Evolutionary conservation across 2,888 invertebrate genomes (phyloP), one percentile per base, ranked within the genome.

Genomic region (Drosophila conformis): DNA sequence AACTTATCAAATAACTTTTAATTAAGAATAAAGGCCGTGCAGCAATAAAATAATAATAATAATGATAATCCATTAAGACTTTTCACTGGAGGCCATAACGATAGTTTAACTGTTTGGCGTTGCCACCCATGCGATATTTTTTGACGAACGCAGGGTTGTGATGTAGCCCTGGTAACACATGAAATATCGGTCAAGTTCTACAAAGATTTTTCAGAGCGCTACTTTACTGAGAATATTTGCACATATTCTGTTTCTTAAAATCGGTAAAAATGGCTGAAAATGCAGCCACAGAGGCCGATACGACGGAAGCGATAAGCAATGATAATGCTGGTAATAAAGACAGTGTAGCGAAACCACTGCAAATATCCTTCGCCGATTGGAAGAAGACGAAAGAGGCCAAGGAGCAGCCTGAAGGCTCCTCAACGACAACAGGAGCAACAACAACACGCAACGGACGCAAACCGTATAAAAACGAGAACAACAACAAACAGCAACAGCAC

Each of bases 311-410:
- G 35, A n/a, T 7, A 5, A 65, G n/a, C n/a, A 62, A 51, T 46
- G 51, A 51, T 31, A 42, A 27, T 21, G 27, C 13, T 15, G 27
- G 21, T 15, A 59, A 33, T 38, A 67, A 59, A 42, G 69, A 68
- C 25, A 51, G 25, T 5, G 64, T 2, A 5, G n/a, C 65, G 0
- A 76, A 74, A 0, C 71, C 82, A 11, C 46, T 82, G 29, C 29
- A 78, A 70, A 82, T 90, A 74, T 83, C 91, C 0, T 90, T 89
- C 59, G 83, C 86, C 8, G 91, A 89, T 51, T 90, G 91, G 90
- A 91, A 90, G 49, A 84, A 79, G 56, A 73, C 78, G 53, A 90
- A 86, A 46, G 88, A 86, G 8, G 62, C 69, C 1, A 72, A 82
- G 53, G 65, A 66, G 4, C 64, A 61, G 40, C 57, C 31, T 8